A percentile compares a stretch with the other conserved stretches of the same genome.
Evolutionary conservation across 2,888 invertebrate species (phyloP).

Genomic region (Xestia ashworthii): DNA sequence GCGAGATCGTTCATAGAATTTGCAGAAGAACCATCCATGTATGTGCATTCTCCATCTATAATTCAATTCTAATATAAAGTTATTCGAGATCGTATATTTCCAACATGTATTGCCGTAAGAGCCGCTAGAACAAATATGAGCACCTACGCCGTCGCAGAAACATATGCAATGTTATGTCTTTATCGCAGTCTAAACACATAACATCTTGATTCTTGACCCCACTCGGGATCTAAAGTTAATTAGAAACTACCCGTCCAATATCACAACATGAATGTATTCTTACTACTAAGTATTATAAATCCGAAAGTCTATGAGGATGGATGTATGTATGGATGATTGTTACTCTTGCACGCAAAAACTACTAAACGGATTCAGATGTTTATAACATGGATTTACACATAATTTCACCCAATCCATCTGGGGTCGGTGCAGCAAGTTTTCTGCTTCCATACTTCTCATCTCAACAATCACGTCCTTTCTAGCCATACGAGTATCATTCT

Average conservation of each 20-base stretch:
- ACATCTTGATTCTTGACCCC: slow-evolving; percentile 43
- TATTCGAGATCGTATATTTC: not conserved
- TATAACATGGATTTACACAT: not conserved
- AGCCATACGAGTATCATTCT: too few species aligned
- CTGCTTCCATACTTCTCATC: too few species aligned
- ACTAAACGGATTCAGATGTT: not conserved
- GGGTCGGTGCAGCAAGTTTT: too few species aligned
- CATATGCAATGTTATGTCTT: slow-evolving; percentile 33
- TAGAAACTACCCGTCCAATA: slow-evolving; percentile 16
- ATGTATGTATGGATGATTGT: not conserved
- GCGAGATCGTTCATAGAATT: not conserved
- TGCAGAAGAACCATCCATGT: not conserved
- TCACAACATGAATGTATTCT: slow-evolving; percentile 15
- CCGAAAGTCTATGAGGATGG: not conserved
- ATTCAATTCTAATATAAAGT: not conserved
- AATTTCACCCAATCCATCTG: too few species aligned
- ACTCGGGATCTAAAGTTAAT: slow-evolving; percentile 41
- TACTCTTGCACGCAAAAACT: not conserved
- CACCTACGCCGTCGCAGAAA: not conserved
- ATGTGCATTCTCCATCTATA: not conserved
- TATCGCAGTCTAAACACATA: slow-evolving; percentile 45
- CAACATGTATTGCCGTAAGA: slow-evolving; percentile 2
- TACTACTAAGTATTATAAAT: not conserved
- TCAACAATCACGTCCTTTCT: too few species aligned
- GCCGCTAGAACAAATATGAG: slow-evolving; percentile 1